Base-by-base conservation (phyloP, 2,113 vertebrate species). In the Erpornis zantholeuca region DNA sequence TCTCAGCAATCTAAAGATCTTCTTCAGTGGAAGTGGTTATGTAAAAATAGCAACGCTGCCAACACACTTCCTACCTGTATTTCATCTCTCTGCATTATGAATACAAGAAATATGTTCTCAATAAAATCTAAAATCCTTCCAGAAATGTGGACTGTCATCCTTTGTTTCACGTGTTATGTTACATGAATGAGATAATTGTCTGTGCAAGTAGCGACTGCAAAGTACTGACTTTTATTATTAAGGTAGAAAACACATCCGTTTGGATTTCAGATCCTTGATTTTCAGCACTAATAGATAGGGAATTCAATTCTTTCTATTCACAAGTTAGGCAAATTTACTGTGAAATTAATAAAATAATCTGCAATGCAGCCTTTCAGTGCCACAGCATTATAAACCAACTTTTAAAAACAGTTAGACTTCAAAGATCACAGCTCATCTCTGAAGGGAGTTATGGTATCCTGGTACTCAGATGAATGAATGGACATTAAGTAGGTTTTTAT, bases 361-460 rank as follows among this genome's bases (percentile, higher is more conserved):
- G 3, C 11, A 57, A 36, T 45, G 1, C 10, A 82, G 6, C 6
- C 17, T 82, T 87, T 53, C 25, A 49, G 19, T 33, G 68, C 70
- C 12, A n/a, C 4, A 63, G 5, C 11, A 8, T 54, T 66, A 36
- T 36, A 81, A n/a, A 76, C 4, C 10, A 64, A 2, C 18, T 45
- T 82, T 84, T 72, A 22, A 84, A 81, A 73, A 14, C 5, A 57
- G 9, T 28, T 44, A 52, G 12, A 47, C 28, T 78, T 91, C 1
- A 15, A 86, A 87, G 56, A 7, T 85, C 10, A 0, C 5, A 53
- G 12, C 3, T 82, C 28, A n/a, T 29, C 19, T 81, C 23, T 78
- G 22, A 59, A 15, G 6, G 1, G 1, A 1, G 1, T 24, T 15
- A 23, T 66, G 15, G 5, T 25, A 76, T 36, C 16, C 22, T 25